Percentiles rank a stretch among this genome's conserved stretches.
Evolutionary conservation across 2,113 vertebrate species (phyloP).

Genomic region (Tapirus terrestris): DNA sequence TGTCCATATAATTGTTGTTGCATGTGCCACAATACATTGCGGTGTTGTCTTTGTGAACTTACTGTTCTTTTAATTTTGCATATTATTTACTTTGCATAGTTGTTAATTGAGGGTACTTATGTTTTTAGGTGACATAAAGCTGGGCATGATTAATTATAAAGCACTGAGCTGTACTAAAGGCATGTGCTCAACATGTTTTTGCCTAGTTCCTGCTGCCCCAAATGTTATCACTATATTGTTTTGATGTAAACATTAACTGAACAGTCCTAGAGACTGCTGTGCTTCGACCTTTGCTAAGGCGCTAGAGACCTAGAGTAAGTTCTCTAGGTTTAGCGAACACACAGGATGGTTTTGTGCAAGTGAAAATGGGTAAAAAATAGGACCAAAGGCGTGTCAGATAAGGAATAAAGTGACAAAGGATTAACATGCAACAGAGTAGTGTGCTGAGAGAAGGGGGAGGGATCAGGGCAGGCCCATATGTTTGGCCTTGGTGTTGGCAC

Average conservation of each 20-base stretch:
- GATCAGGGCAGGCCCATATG: background rate
- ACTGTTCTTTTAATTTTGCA: background rate
- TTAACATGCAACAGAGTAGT: background rate
- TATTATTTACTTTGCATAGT: background rate
- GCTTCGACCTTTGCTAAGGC: background rate
- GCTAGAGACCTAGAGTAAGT: background rate
- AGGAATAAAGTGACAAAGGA: background rate
- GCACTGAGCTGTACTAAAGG: background rate
- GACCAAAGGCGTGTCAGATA: background rate
- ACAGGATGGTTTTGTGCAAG: background rate
- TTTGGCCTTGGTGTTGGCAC: background rate
- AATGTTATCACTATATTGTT: background rate
- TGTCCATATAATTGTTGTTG: background rate
- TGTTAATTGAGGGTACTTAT: background rate
- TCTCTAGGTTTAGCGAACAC: background rate
- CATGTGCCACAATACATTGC: background rate
- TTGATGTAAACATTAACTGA: background rate
- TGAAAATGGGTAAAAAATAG: background rate
- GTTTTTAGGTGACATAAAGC: background rate
- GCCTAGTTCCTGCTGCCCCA: background rate
- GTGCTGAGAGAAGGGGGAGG: background rate
- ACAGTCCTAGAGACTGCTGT: background rate
- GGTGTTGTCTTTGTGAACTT: background rate
- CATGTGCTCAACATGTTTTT: background rate
- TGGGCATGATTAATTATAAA: background rate